Evolutionary conservation across 2,888 invertebrate genomes (phyloP), one percentile per base, ranked within the genome.

Genomic region (Caenorhabditis becei): DNA sequence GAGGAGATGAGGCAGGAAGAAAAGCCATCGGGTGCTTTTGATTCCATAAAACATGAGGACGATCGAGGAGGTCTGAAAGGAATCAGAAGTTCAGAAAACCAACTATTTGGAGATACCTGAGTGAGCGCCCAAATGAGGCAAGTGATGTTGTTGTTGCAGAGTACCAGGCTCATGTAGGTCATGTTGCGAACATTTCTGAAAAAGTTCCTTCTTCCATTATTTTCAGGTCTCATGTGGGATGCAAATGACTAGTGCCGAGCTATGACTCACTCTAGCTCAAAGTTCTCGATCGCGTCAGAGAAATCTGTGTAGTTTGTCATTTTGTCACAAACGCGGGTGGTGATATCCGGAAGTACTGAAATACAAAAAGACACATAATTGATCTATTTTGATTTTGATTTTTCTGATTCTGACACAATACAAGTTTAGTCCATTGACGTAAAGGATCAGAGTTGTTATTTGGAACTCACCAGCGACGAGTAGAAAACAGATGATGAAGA

Each of bases 401-500:
- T 32, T 32, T 32, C 10, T 32, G 32, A 32, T n/a, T 16, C n/a
- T 11, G 16, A 20, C 20, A 32, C 47, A 7, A 16, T 18, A 1
- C 18, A 47, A 11, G 26, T 8, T 44, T 24, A n/a, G n/a, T n/a
- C n/a, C n/a, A n/a, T n/a, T n/a, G n/a, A n/a, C n/a, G n/a, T n/a
- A n/a, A n/a, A n/a, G n/a, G n/a, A n/a, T n/a, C n/a, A n/a, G n/a
- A n/a, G n/a, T 32, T 32, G 4, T 32, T 10, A 69, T 16, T 20
- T 26, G 14, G 32, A 62, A 79, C 51, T 65, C 24, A 89, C 89
- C 87, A 35, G 90, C 89, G 2, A 90, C 88, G 16, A 90, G 80
- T 26, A 90, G 54, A 61, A 90, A 90, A 58, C 89, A 90, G 51
- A 89, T 86, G 56, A 85, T 82, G 71, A 90, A 89, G 49, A 90